Evolutionary conservation across 2,888 invertebrate genomes (phyloP).

Genomic region (Leucophenga montana): DNA sequence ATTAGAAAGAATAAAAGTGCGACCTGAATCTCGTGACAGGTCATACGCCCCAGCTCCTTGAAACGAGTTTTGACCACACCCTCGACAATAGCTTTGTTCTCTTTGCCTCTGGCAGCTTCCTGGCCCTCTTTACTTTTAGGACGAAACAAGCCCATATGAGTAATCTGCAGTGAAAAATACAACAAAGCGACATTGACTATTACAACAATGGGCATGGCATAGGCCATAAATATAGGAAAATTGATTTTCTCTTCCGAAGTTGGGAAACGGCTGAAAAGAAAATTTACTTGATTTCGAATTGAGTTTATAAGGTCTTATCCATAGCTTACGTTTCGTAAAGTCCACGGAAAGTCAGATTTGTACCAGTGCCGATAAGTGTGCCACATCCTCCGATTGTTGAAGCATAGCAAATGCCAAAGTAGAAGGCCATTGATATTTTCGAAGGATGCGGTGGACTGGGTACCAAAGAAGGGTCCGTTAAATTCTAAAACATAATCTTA

Average conservation of each 20-base stretch:
- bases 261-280: constrained; percentile 58
- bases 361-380: constrained; percentile 84
- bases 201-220: constrained; percentile 52
- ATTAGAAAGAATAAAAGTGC: constrained; percentile 81
- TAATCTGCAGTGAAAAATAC: constrained; percentile 52
- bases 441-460: constrained; percentile 75
- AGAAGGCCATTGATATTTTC: constrained; percentile 81
- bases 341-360: constrained; percentile 86
- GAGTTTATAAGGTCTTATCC: too few species aligned
- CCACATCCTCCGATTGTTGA: constrained; percentile 84
- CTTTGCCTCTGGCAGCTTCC: constrained; percentile 70
- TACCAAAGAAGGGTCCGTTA: too few species aligned
- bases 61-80: constrained; percentile 69
- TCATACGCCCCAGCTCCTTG: constrained; percentile 82
- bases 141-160: constrained; percentile 65
- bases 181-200: constrained; percentile 42
- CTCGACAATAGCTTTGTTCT: constrained; percentile 78
- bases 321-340: constrained; percentile 78
- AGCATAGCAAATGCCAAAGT: constrained; percentile 83
- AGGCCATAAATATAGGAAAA: constrained; percentile 59
- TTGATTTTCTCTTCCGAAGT: constrained; percentile 49
- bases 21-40: constrained; percentile 83
- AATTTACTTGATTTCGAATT: not conserved
- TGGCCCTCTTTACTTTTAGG: constrained; percentile 43
- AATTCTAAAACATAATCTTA: too few species aligned